Evolutionary conservation across 2,113 vertebrate genomes (phyloP).

Genomic region (Cyprinodon brontotheroides): DNA sequence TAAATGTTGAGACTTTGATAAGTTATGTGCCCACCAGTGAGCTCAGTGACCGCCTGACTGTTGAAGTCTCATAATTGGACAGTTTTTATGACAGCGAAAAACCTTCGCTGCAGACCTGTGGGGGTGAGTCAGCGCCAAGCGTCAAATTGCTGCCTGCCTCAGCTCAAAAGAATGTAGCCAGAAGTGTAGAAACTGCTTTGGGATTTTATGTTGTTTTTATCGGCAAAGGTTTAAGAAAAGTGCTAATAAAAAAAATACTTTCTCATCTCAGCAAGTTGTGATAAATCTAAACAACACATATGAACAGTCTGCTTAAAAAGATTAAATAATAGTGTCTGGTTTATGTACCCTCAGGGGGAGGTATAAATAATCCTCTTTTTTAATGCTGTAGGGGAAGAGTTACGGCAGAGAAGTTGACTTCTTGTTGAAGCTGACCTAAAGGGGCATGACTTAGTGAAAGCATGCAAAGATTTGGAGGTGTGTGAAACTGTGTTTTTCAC

Average conservation of each 20-base stretch:
- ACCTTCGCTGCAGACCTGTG: conserved; percentile 25
- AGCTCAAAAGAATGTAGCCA: neutral
- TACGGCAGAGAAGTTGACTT: neutral
- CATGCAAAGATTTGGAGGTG: conserved; percentile 9
- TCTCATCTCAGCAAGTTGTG: neutral
- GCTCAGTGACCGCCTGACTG: conserved; percentile 9
- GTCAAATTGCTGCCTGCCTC: neutral
- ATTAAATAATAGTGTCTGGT: no score
- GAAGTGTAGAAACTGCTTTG: neutral
- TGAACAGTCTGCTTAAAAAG: no score
- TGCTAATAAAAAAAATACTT: neutral
- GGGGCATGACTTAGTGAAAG: conserved; percentile 5
- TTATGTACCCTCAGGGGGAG: no score
- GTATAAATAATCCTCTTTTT: no score
- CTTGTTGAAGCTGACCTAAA: conserved; percentile 3
- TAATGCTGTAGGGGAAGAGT: neutral
- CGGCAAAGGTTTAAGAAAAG: neutral
- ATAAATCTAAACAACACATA: neutral
- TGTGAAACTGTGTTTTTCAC: conserved; percentile 38
- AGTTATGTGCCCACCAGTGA: conserved; percentile 26
- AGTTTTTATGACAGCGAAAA: conserved; percentile 15
- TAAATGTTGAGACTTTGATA: conserved; percentile 33
- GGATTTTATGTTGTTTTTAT: neutral
- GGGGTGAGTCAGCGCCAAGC: conserved; percentile 30
- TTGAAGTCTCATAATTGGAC: conserved; percentile 27